phyloP scores from a whole-genome alignment of 2,797 vertebrate genomes.

The Pantherophis alleghaniensis region DNA sequence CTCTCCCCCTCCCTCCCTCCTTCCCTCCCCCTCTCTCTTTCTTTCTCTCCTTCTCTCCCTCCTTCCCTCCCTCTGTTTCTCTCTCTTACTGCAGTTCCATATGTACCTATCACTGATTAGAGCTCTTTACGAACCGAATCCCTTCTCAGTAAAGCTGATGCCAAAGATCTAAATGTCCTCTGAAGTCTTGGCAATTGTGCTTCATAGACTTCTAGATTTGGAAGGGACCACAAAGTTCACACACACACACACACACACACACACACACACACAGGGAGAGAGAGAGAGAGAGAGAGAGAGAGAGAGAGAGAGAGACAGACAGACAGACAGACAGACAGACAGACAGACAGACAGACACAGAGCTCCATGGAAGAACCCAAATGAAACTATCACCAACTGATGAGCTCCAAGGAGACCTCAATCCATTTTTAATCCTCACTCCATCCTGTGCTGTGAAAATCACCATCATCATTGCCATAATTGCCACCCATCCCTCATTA shows the following conservation, averaged over 20 bases:
- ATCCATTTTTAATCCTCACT: not conserved
- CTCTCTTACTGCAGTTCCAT: not conserved
- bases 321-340: no score
- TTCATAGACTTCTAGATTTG: not conserved
- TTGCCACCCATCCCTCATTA: not conserved
- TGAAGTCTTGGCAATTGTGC: not conserved
- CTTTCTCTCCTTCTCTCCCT: not conserved
- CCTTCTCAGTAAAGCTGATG: not conserved
- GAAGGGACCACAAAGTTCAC: not conserved
- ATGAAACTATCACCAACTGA: not conserved
- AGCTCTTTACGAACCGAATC: not conserved
- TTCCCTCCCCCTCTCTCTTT: rapidly evolving
- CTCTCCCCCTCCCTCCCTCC: not conserved
- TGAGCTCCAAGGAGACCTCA: not conserved
- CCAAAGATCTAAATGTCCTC: not conserved
- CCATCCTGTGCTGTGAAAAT: not conserved
- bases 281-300: no score
- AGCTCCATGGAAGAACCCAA: not conserved
- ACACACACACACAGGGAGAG: no score
- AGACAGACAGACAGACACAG: no score
- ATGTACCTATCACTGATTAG: not conserved
- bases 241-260: no score
- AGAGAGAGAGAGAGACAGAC: no score
- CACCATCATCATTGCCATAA: not conserved
- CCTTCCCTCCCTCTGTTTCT: not conserved